Evolutionary conservation across 2,888 invertebrate genomes (phyloP).

Genomic region (Drosophila engyochracea): DNA sequence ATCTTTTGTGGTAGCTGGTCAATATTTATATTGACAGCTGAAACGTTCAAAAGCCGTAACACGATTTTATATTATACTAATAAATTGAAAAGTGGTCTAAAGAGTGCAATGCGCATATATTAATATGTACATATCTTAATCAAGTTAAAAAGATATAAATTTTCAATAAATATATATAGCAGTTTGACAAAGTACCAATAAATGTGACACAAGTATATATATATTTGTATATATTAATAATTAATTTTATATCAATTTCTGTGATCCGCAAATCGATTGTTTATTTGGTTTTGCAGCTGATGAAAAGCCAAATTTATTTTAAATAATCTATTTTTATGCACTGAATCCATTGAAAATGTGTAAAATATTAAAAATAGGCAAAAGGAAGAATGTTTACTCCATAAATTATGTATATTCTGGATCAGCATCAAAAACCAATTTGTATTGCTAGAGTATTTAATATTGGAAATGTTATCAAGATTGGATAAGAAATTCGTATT

Average conservation of each 20-base stretch:
- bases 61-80: not conserved
- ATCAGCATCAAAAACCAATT: accelerated
- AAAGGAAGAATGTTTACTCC: not conserved
- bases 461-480: accelerated
- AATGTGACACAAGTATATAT: not conserved
- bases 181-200: not conserved
- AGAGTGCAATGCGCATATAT: not conserved
- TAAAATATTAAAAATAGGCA: accelerated
- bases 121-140: not conserved
- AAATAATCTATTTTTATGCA: not conserved
- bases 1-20: not conserved
- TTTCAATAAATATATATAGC: not conserved
- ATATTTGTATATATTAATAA: not conserved
- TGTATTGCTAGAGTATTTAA: not conserved
- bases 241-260: not conserved
- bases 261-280: not conserved
- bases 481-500: not conserved
- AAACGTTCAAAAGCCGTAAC: not conserved
- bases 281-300: not conserved
- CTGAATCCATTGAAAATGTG: no score
- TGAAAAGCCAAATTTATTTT: not conserved
- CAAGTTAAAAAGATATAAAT: not conserved
- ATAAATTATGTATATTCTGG: not conserved
- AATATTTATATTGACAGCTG: not conserved
- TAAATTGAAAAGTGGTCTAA: not conserved